Conservation (phyloP, 2,113 vertebrate species). For the Psilopogon haemacephalus region DNA sequence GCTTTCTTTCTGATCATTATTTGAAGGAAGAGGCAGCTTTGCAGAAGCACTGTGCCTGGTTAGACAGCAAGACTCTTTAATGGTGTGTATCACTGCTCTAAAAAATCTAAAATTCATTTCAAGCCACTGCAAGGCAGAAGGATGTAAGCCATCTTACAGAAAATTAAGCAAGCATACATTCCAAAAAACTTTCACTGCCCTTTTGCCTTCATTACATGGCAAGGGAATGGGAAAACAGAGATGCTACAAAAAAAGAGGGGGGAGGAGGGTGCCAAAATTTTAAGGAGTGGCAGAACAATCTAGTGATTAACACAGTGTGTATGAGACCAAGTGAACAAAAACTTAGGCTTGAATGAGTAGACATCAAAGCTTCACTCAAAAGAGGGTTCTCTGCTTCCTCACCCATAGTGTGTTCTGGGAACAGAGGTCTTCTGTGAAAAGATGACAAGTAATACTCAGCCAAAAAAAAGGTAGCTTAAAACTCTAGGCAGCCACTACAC, state of each 20-base stretch:
- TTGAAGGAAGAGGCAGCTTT: background rate
- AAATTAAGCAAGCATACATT: background rate
- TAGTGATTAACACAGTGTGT: background rate
- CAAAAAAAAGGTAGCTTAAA: background rate
- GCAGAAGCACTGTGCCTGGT: background rate
- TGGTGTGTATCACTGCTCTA: background rate
- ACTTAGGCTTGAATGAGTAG: background rate
- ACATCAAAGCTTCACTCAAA: background rate
- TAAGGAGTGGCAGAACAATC: background rate
- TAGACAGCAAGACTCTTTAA: constrained; percentile 11
- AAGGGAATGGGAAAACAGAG: background rate
- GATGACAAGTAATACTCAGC: background rate
- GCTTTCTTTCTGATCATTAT: background rate
- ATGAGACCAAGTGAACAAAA: background rate
- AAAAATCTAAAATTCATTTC: constrained; percentile 20
- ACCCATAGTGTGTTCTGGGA: background rate
- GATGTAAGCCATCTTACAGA: background rate
- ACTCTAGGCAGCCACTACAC: too few species aligned
- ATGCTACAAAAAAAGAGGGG: background rate
- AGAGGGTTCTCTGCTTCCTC: background rate
- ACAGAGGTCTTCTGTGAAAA: background rate
- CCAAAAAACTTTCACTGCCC: background rate
- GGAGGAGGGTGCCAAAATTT: background rate
- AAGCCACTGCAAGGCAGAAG: background rate
- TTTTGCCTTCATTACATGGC: background rate